Evolutionary conservation across 2,113 vertebrate genomes (phyloP), one percentile per base, ranked within the genome.

Genomic region (Bostrychus sinensis): DNA sequence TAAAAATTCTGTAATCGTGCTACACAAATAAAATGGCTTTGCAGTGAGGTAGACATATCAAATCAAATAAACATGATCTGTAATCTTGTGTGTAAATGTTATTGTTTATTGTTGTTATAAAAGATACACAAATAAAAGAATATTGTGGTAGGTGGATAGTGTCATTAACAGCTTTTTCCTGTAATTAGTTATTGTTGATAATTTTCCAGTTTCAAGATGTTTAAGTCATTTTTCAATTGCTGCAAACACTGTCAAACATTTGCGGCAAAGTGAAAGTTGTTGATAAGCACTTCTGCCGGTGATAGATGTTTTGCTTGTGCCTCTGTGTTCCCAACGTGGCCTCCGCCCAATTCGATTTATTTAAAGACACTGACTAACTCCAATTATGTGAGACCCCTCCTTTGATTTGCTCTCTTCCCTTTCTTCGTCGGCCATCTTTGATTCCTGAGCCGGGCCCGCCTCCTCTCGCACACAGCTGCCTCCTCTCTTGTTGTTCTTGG

Each of bases 401-500:
- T 89, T 87, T 89, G 84, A 90, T 87, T 73, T 42, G 43, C 66
- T 75, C 20, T 72, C 86, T 89, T 88, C 11, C 81, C 88, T 89
- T 89, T 90, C 83, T 88, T 86, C 77, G 26, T 59, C 86, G 66
- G 87, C 84, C 88, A 85, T 85, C 89, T 91, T 90, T 89, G 90
- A 91, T 91, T 89, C 78, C 62, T 77, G 71, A 48, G 75, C 71
- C 51, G 82, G 82, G 22, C 75, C 89, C 78, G 77, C 83, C 89
- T 90, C 82, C 80, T 82, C 84, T 78, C 75, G 80, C 82, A 80
- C 83, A 86, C 86, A 90, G 88, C 88, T 89, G 85, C 90, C 82
- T 89, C 78, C 83, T 87, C 59, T 60, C 84, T 89, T 90, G 87
- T 89, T 89, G 87, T 90, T 88, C 76, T 85, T 91, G 90, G 87